phyloP scores from a whole-genome alignment of 2,888 invertebrate genomes.

The Athalia circularis region DNA sequence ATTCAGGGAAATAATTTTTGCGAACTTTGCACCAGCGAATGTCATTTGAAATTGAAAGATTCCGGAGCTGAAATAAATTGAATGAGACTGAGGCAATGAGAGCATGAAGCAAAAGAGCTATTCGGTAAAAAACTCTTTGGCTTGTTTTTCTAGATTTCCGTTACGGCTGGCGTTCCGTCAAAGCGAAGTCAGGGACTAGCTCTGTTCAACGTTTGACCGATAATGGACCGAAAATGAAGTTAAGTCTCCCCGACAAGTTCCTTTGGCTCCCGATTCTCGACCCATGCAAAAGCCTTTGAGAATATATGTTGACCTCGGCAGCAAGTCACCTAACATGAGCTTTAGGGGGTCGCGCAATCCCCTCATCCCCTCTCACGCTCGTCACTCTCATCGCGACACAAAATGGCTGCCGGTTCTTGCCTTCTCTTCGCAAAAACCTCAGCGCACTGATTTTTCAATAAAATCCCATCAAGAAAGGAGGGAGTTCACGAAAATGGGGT shows the following conservation, averaged over 20 bases:
- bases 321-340: constrained; percentile 46
- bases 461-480: background rate
- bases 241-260: constrained; percentile 39
- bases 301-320: constrained; percentile 14
- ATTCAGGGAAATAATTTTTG: constrained; percentile 5
- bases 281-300: constrained; percentile 31
- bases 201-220: constrained; percentile 29
- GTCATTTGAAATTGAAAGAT: no score
- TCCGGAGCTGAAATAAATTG: no score
- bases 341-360: constrained; percentile 48
- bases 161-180: constrained; percentile 19
- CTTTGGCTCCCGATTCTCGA: constrained; percentile 22
- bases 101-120: no score
- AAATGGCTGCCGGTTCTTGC: constrained; percentile 19
- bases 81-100: no score
- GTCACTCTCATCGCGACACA: background rate
- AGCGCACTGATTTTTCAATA: background rate
- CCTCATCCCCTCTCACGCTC: background rate
- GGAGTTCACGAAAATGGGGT: constrained; percentile 6
- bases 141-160: background rate
- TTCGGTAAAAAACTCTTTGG: no score
- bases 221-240: constrained; percentile 39
- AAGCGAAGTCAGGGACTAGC: constrained; percentile 1
- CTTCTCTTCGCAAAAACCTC: background rate
- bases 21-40: no score